A percentile compares a stretch with the other conserved stretches of the same genome.
Conservation (phyloP, 2,797 vertebrate species). For the Siniperca obscura region DNA sequence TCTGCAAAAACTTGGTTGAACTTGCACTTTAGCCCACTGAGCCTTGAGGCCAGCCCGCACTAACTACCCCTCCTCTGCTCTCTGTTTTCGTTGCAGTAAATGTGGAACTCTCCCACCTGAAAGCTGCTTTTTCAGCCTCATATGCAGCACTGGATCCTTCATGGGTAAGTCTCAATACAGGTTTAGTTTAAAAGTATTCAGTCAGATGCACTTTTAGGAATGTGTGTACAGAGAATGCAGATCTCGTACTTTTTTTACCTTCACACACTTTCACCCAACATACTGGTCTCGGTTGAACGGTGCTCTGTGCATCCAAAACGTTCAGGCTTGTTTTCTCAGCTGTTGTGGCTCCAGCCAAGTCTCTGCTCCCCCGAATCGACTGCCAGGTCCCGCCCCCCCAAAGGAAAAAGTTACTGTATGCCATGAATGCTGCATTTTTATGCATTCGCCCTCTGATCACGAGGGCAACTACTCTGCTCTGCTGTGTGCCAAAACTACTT, state of each 20-base stretch:
- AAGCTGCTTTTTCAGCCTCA: conserved; percentile 94
- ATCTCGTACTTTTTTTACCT: neutral
- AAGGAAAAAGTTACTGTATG: conserved; percentile 31
- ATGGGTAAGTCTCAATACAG: conserved; percentile 82
- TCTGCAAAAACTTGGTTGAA: conserved; percentile 20
- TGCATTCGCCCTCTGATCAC: conserved; percentile 26
- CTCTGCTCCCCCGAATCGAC: conserved; percentile 36
- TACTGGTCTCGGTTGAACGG: conserved; percentile 29
- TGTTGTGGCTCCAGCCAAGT: conserved; percentile 60
- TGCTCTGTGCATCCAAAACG: conserved; percentile 24
- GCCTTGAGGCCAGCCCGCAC: neutral
- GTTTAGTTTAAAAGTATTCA: neutral
- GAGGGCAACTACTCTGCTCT: conserved; percentile 15
- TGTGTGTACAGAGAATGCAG: neutral
- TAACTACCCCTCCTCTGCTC: conserved; percentile 17
- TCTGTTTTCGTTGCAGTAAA: conserved; percentile 84
- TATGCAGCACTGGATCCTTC: conserved; percentile 92
- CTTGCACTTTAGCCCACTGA: conserved; percentile 10
- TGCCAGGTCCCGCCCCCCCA: conserved; percentile 34
- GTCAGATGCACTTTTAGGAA: too few relatives aligned
- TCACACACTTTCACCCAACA: conserved; percentile 21
- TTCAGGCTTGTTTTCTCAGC: conserved; percentile 72
- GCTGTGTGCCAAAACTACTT: conserved; percentile 24
- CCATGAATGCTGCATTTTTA: conserved; percentile 55
- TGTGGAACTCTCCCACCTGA: conserved; percentile 92